These are phyloP conservation scores for Drosophila subpulchrella DNA, from an alignment of 1,140 invertebrate species.

Conservation along the genomic window DNA sequence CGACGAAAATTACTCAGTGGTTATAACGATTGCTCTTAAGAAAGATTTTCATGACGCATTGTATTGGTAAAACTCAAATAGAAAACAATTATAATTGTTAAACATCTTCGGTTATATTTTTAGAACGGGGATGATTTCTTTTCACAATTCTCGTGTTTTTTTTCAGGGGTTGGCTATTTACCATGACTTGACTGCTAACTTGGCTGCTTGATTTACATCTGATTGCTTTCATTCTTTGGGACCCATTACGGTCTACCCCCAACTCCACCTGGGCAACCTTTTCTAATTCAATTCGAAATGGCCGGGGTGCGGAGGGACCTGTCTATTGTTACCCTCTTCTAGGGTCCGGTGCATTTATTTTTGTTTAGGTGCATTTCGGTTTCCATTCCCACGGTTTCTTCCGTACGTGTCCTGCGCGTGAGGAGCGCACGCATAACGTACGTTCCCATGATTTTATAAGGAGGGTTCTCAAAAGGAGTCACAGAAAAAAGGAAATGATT, in stretches of 20 bases:
- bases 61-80: neutral
- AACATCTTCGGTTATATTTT: neutral
- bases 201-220: conserved; percentile 47
- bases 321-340: conserved; percentile 44
- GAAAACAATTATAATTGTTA: neutral
- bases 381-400: conserved; percentile 50
- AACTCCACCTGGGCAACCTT: conserved; percentile 46
- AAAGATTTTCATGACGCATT: neutral
- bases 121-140: conserved; percentile 7
- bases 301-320: conserved; percentile 13
- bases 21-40: neutral
- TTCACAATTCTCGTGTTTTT: neutral
- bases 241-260: conserved; percentile 22
- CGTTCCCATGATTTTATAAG: conserved; percentile 23
- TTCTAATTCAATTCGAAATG: conserved; percentile 52
- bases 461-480: conserved; percentile 11
- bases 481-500: conserved; percentile 40
- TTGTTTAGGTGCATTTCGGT: conserved; percentile 31
- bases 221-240: conserved; percentile 45
- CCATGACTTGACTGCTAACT: conserved; percentile 44
- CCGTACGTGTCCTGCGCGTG: conserved; percentile 48
- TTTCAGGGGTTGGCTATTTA: conserved; percentile 18
- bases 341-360: conserved; percentile 42
- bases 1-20: too few relatives aligned
- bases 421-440: conserved; percentile 51